Evolutionary conservation across 2,797 vertebrate genomes (phyloP).

Genomic region (Hylomyscus alleni): DNA sequence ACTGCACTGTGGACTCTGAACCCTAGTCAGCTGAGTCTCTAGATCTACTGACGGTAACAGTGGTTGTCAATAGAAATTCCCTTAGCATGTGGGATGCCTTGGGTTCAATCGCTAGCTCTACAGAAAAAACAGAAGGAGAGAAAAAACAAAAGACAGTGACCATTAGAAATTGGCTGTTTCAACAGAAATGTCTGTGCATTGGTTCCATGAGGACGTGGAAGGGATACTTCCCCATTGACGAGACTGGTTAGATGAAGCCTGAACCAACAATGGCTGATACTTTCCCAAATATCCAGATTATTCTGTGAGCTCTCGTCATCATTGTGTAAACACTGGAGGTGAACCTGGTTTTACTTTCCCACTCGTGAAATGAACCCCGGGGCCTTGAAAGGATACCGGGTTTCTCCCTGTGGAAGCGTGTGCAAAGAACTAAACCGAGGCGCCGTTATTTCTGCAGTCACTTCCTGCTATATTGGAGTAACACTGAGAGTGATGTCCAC

Average conservation of each 20-base stretch:
- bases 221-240: background rate
- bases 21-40: background rate
- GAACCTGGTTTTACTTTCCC: conserved; percentile 50
- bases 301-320: conserved; percentile 48
- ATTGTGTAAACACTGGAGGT: conserved; percentile 50
- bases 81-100: background rate
- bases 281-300: conserved; percentile 60
- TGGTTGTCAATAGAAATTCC: background rate
- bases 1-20: conserved; percentile 20
- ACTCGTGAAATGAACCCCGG: conserved; percentile 53
- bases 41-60: background rate
- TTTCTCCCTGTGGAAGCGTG: conserved; percentile 34
- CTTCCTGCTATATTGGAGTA: conserved; percentile 54
- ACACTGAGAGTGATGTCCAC: conserved; percentile 54
- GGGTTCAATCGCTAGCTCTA: background rate
- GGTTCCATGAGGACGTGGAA: background rate
- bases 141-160: background rate
- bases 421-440: conserved; percentile 56
- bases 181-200: background rate
- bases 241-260: conserved; percentile 54
- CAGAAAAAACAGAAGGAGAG: background rate
- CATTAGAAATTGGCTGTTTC: background rate
- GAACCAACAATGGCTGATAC: conserved; percentile 58
- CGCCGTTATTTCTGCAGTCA: conserved; percentile 53
- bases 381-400: background rate